Conservation (phyloP, 1,140 invertebrate species). For the Arctopsyche grandis region DNA sequence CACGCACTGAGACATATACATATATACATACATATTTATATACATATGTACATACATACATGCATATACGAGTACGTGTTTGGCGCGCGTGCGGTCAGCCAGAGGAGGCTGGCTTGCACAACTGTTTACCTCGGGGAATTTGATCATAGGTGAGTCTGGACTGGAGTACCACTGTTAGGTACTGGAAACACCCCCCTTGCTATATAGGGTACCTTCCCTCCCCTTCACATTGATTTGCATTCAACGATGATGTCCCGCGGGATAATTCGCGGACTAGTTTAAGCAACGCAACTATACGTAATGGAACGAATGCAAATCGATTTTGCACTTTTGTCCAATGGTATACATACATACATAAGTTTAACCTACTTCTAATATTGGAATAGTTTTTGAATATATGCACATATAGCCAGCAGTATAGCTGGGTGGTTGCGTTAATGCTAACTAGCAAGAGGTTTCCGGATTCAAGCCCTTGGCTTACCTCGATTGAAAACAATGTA, state of each 20-base stretch:
- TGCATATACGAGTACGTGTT: neutral
- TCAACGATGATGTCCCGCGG: neutral
- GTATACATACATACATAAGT: too few relatives aligned
- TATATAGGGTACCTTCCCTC: neutral
- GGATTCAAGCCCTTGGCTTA: too few relatives aligned
- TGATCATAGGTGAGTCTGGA: constrained; percentile 7
- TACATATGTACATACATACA: neutral
- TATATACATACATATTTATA: neutral
- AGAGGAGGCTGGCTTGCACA: neutral
- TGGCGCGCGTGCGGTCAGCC: neutral
- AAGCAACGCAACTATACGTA: neutral
- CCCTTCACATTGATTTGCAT: constrained; percentile 12
- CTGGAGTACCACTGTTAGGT: neutral
- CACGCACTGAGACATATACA: neutral
- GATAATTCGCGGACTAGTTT: neutral
- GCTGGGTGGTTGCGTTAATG: too few relatives aligned
- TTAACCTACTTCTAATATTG: too few relatives aligned
- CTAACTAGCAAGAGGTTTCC: too few relatives aligned
- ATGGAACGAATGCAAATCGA: neutral
- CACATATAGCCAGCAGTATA: too few relatives aligned
- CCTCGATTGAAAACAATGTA: too few relatives aligned
- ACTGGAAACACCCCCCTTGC: neutral
- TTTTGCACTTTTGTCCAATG: too few relatives aligned
- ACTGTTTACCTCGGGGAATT: constrained; percentile 39
- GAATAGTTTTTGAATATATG: too few relatives aligned